Evolutionary conservation across 2,888 invertebrate species (phyloP).

Genomic region (Micoletzkya japonica): DNA sequence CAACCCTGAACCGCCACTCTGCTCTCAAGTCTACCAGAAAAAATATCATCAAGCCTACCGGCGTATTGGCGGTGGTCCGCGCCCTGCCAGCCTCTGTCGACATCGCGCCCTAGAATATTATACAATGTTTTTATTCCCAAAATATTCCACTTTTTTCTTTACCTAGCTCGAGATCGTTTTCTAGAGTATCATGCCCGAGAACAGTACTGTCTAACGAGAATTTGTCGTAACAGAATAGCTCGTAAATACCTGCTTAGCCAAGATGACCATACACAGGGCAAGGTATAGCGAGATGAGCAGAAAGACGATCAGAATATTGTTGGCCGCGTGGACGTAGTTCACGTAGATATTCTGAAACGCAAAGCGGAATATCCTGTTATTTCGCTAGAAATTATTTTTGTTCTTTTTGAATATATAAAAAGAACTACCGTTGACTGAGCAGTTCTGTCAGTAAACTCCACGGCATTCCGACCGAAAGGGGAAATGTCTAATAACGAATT

Average conservation of each 20-base stretch:
- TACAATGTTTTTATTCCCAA: neutral
- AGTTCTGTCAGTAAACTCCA: too few relatives aligned
- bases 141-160: neutral
- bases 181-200: too few relatives aligned
- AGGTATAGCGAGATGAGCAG: neutral
- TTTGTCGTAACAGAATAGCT: too few relatives aligned
- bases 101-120: conserved; percentile 8
- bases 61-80: neutral
- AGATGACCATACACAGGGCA: neutral
- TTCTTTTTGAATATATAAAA: too few relatives aligned
- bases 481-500: too few relatives aligned
- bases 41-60: neutral
- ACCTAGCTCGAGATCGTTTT: too few relatives aligned
- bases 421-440: too few relatives aligned
- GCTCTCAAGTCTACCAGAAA: too few relatives aligned
- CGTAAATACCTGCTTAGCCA: neutral
- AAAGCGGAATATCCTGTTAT: neutral
- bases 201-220: too few relatives aligned
- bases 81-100: neutral
- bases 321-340: neutral
- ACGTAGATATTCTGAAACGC: neutral
- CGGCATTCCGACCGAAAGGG: too few relatives aligned
- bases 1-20: too few relatives aligned
- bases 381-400: too few relatives aligned
- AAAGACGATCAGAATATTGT: conserved; percentile 11